phyloP scores from a whole-genome alignment of 2,797 vertebrate species.

The Threskiornis aethiopicus region DNA sequence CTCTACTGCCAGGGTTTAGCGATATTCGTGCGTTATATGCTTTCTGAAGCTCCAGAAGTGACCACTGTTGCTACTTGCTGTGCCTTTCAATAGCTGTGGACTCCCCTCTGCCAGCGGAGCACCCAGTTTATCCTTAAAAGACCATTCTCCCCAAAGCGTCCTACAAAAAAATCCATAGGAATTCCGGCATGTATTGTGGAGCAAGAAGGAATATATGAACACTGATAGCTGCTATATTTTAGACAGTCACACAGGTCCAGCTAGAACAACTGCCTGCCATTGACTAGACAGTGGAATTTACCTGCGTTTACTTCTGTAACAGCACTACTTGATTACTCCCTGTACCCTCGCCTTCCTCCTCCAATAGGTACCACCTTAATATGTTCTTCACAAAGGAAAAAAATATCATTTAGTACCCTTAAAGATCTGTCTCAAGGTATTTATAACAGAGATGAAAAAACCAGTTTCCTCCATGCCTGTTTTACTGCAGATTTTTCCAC shows the following conservation, averaged over 20 bases:
- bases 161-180: background rate
- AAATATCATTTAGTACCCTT: background rate
- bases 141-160: background rate
- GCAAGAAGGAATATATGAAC: no score
- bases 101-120: background rate
- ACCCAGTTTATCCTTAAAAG: background rate
- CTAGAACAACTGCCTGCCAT: background rate
- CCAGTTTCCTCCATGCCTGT: background rate
- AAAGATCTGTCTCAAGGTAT: background rate
- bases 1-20: background rate
- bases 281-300: background rate
- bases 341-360: background rate
- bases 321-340: background rate
- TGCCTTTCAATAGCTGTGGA: background rate
- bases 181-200: background rate
- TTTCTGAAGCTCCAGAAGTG: background rate
- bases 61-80: background rate
- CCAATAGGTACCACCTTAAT: background rate
- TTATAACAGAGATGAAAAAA: background rate
- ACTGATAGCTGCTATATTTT: background rate
- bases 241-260: background rate
- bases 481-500: background rate
- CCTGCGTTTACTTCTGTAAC: background rate
- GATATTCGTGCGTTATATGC: accelerated
- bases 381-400: background rate